Evolutionary conservation across 2,113 vertebrate genomes (phyloP).

Genomic region (Eretmochelys imbricata): DNA sequence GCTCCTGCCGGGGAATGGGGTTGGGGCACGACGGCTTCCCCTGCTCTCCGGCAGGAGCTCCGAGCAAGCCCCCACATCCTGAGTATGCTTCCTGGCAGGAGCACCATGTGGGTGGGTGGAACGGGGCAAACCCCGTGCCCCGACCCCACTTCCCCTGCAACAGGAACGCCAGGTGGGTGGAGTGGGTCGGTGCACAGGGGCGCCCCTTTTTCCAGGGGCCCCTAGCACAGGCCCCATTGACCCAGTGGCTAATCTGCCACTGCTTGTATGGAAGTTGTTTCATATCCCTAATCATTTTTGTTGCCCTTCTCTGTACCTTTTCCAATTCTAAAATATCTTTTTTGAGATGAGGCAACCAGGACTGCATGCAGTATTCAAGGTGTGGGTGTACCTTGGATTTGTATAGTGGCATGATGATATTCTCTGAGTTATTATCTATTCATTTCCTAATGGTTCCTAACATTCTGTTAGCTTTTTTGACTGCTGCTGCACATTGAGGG

Average conservation of each 20-base stretch:
- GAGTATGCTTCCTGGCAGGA: too few relatives aligned
- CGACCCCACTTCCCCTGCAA: too few relatives aligned
- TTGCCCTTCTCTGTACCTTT: neutral
- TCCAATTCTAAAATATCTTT: neutral
- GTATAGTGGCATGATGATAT: neutral
- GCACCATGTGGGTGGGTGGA: too few relatives aligned
- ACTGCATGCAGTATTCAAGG: neutral
- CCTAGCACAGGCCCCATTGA: rapidly evolving
- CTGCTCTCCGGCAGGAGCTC: too few relatives aligned
- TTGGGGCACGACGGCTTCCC: too few relatives aligned
- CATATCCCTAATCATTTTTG: neutral
- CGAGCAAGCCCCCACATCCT: too few relatives aligned
- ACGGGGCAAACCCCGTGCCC: too few relatives aligned
- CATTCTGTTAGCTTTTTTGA: neutral
- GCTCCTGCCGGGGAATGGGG: too few relatives aligned
- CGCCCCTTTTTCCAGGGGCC: too few relatives aligned
- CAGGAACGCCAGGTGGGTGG: too few relatives aligned
- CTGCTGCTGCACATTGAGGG: neutral
- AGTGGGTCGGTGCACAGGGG: too few relatives aligned
- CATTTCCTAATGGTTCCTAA: neutral
- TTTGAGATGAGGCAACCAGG: neutral
- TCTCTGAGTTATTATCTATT: neutral
- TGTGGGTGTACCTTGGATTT: neutral
- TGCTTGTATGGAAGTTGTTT: neutral
- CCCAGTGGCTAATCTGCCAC: too few relatives aligned